Evolutionary conservation across 1,140 invertebrate genomes (phyloP).

Genomic region (Parasteatoda tepidariorum): DNA sequence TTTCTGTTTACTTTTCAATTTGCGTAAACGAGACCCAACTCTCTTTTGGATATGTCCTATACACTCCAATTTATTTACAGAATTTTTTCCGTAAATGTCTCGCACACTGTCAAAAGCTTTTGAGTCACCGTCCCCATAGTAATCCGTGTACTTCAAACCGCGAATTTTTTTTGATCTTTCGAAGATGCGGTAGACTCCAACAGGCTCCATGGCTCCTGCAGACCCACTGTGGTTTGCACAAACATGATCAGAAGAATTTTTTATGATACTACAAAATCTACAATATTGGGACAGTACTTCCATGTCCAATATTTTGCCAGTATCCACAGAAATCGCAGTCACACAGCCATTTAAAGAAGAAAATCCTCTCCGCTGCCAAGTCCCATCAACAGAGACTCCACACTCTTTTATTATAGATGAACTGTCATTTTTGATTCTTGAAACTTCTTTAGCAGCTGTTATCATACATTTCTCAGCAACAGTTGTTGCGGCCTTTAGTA

Average conservation of each 20-base stretch:
- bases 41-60: background rate
- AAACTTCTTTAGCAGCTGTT: no score
- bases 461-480: no score
- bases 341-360: constrained; percentile 2
- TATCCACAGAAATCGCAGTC: background rate
- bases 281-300: background rate
- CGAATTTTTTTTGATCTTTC: background rate
- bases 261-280: constrained; percentile 7
- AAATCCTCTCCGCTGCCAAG: background rate
- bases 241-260: no score
- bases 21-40: background rate
- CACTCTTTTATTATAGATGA: no score
- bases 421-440: no score
- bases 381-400: constrained; percentile 11
- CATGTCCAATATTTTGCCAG: background rate
- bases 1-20: no score
- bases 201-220: constrained; percentile 7
- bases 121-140: constrained; percentile 15
- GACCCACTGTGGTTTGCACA: no score
- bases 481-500: no score
- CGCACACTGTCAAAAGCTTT: background rate
- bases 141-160: background rate
- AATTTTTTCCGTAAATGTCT: background rate
- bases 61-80: background rate
- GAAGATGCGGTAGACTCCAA: constrained; percentile 17